Evolutionary conservation across 2,888 invertebrate genomes (phyloP).

Genomic region (Cephus spinipes): DNA sequence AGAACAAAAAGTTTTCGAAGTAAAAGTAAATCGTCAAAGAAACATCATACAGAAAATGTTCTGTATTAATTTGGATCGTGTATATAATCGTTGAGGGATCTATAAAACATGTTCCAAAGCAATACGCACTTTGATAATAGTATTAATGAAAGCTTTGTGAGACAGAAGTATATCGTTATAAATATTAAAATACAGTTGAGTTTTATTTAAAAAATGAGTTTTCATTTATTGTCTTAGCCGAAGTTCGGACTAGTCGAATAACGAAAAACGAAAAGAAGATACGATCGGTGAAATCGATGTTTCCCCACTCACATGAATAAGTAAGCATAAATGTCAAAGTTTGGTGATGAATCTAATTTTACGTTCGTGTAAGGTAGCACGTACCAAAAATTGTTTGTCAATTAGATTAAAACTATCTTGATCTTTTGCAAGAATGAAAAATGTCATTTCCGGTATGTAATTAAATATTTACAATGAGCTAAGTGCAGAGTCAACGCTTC

Average conservation of each 20-base stretch:
- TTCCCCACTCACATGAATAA: background rate
- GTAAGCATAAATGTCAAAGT: background rate
- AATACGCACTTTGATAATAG: background rate
- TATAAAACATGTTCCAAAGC: background rate
- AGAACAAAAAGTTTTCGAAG: background rate
- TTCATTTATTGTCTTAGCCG: background rate
- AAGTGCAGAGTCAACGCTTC: background rate
- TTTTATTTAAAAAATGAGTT: background rate
- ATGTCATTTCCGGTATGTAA: background rate
- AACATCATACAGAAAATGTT: background rate
- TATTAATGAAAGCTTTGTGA: background rate
- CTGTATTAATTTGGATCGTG: background rate
- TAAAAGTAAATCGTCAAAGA: background rate
- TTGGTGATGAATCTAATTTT: background rate
- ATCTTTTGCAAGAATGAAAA: background rate
- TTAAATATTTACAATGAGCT: background rate
- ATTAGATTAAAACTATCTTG: background rate
- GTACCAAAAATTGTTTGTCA: background rate
- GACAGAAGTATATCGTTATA: background rate
- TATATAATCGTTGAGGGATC: background rate
- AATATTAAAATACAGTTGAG: background rate
- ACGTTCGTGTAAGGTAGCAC: background rate
- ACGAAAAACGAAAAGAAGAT: background rate
- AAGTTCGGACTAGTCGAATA: background rate
- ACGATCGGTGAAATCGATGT: background rate